A percentile compares a stretch with the other conserved stretches of the same genome.
Evolutionary conservation across 2,888 invertebrate genomes (phyloP).

Genomic region (Aleiodes testaceus): DNA sequence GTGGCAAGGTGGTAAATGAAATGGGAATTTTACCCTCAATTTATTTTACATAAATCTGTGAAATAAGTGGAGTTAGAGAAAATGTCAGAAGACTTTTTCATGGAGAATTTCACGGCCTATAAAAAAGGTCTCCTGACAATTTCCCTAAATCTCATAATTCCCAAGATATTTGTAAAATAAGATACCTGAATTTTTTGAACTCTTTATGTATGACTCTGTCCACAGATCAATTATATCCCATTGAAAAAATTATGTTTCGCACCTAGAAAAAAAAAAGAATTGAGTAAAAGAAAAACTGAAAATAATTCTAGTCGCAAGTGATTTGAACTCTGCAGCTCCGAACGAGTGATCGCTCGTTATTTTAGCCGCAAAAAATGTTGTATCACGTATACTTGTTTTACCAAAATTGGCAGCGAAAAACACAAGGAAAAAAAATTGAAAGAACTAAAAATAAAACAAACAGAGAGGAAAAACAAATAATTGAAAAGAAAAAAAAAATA

Average conservation of each 20-base stretch:
- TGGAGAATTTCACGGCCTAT: too few species aligned
- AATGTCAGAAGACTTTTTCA: too few species aligned
- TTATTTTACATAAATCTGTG: constrained; percentile 21
- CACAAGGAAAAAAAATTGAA: constrained; percentile 43
- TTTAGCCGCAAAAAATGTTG: constrained; percentile 56
- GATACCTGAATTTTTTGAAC: too few species aligned
- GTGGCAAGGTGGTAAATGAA: neutral
- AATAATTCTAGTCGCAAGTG: constrained; percentile 70
- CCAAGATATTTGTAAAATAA: too few species aligned
- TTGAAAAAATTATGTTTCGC: constrained; percentile 23
- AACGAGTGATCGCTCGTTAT: constrained; percentile 63
- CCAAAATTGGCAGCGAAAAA: constrained; percentile 60
- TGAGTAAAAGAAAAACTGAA: constrained; percentile 43
- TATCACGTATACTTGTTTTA: constrained; percentile 61
- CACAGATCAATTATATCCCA: constrained; percentile 33
- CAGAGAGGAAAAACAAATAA: constrained; percentile 43
- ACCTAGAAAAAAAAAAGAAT: constrained; percentile 20
- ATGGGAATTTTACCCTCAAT: constrained; percentile 40
- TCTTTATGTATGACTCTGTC: neutral
- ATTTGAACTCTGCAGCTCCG: constrained; percentile 51
- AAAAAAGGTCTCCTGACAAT: neutral
- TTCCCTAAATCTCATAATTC: too few species aligned
- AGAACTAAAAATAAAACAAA: constrained; percentile 41
- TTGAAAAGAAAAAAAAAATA: constrained; percentile 54
- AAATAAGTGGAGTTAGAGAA: too few species aligned